Base-by-base conservation (phyloP, 2,888 invertebrate species). In the Eupithecia centaureata region DNA sequence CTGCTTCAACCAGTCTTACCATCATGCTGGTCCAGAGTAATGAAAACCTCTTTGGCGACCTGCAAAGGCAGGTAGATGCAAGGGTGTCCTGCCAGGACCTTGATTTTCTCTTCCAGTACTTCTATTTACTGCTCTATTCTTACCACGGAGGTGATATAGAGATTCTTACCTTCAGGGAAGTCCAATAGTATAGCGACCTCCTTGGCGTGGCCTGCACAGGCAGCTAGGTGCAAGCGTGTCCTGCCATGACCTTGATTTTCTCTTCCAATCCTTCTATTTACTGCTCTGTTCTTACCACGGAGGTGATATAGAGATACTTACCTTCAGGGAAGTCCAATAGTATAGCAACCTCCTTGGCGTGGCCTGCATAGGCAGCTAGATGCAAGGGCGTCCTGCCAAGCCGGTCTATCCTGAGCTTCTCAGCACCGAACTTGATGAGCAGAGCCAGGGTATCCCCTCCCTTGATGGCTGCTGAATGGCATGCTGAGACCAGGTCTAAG, bases 51-150 rank as follows among this genome's bases (percentile, higher is more conserved):
- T 51, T 87, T 83, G 0, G 86, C 81, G 64, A 0, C 93, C 94
- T 12, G 87, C 87, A 81, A 88, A 94, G 0, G 93, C 92, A 0
- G 94, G 94, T 7, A 94, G 77, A 67, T 94, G 94, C 0, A 94
- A n/a, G 3, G 5, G n/a, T n/a, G 7, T n/a, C n/a, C 42, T 42
- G 35, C 35, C n/a, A 38, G n/a, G n/a, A 38, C 35, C 15, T n/a
- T 38, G 5, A 38, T 5, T 5, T 15, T n/a, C n/a, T n/a, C n/a
- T n/a, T n/a, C n/a, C n/a, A n/a, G n/a, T n/a, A n/a, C n/a, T n/a
- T n/a, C n/a, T n/a, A n/a, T n/a, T n/a, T n/a, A n/a, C n/a, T n/a
- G n/a, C n/a, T n/a, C n/a, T n/a, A n/a, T n/a, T n/a, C n/a, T n/a
- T n/a, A n/a, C n/a, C n/a, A n/a, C n/a, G n/a, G n/a, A n/a, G n/a